Evolutionary conservation across 2,888 invertebrate species (phyloP), one percentile per base, ranked within the genome.

Genomic region (Athalia circularis): DNA sequence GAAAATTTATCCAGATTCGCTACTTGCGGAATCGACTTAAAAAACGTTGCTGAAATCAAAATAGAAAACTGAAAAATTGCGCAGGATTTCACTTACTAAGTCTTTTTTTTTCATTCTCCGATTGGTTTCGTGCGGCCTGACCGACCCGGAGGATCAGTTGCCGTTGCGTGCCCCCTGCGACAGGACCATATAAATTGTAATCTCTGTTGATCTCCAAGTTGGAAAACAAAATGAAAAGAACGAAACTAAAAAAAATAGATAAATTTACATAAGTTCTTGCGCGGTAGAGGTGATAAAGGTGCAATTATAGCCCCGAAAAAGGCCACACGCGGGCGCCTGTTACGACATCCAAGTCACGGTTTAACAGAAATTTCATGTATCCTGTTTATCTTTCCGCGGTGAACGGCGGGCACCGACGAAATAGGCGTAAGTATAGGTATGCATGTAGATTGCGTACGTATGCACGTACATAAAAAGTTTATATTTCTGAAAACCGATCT

Each of bases 341-440:
- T 72, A 47, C 72, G 72, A 72, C 72, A 72, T 47, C 52, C 47
- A n/a, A 72, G 72, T 72, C 72, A 72, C 72, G 72, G 72, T 72
- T 57, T 68, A 54, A 68, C 6, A 59, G 72, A 72, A 29, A 72
- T 72, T 72, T 72, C 59, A 72, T 72, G 72, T 72, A 59, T 72
- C 72, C 72, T 72, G 72, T 72, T 72, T 59, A 72, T 59, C 15
- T n/a, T 4, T 54, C 54, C 29, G 29, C 54, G 54, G 54, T 29
- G 29, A 29, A 29, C 29, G 29, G 29, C 29, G 29, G 29, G 29
- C 29, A 29, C 29, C 29, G 29, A 29, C 29, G 29, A 29, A 29
- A 29, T 29, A 29, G 29, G 29, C 29, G 29, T 29, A 29, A 29
- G 29, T 29, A 29, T 29, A 29, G 29, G 29, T 29, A 29, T 29